These are phyloP conservation scores for Oscheius sp. DNA, from an alignment of 2,888 invertebrate genomes.

Conservation along the genomic window DNA sequence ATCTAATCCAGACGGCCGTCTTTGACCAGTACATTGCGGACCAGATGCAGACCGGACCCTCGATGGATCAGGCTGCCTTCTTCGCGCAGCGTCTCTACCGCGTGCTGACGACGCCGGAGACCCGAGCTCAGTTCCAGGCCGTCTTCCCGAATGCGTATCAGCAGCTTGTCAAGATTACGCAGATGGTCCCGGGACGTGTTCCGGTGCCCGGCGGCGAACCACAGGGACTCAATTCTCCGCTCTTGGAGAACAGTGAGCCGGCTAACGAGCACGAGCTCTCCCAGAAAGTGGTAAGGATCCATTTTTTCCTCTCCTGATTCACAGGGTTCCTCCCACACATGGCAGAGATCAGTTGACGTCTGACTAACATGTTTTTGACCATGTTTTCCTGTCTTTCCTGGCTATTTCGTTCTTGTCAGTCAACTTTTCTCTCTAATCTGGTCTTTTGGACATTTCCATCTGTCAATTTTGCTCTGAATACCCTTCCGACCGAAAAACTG, in stretches of 20 bases:
- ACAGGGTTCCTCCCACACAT: no score
- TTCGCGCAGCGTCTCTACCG: slow-evolving; percentile 83
- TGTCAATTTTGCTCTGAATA: no score
- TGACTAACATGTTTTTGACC: no score
- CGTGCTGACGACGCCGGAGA: slow-evolving; percentile 45
- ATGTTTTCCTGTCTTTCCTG: no score
- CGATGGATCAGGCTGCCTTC: slow-evolving; percentile 81
- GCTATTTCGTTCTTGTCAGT: no score
- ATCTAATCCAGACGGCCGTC: slow-evolving; percentile 84
- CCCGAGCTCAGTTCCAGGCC: slow-evolving; percentile 1
- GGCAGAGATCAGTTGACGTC: no score
- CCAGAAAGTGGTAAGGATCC: slow-evolving; percentile 28
- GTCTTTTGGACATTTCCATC: no score
- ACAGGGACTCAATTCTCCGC: slow-evolving; percentile 30
- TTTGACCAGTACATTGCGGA: slow-evolving; percentile 88
- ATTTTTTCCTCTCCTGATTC: not conserved
- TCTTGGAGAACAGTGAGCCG: slow-evolving; percentile 1
- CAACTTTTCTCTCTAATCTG: no score
- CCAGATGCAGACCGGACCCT: slow-evolving; percentile 88
- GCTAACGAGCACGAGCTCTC: slow-evolving; percentile 21
- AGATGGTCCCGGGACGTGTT: slow-evolving; percentile 40
- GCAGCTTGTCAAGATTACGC: slow-evolving; percentile 53
- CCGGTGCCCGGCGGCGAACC: slow-evolving; percentile 21
- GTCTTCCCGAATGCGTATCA: slow-evolving; percentile 53
- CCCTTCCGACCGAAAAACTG: no score